phyloP scores from a whole-genome alignment of 2,113 vertebrate species.

The Varanus komodoensis region DNA sequence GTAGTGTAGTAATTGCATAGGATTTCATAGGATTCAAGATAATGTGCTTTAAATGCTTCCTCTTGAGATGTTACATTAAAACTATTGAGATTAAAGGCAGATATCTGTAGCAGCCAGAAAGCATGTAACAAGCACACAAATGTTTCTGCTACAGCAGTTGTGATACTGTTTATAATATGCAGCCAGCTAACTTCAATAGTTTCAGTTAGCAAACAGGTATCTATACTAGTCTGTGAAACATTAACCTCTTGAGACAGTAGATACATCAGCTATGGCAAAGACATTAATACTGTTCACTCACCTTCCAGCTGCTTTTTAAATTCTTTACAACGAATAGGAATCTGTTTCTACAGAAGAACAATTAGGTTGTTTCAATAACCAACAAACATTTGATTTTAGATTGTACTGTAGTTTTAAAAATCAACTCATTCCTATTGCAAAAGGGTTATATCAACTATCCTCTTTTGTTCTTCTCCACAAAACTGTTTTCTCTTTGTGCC shows the following conservation, averaged over 20 bases:
- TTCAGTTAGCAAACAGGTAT: not conserved
- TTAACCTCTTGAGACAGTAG: conserved; percentile 11
- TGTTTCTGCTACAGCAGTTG: not conserved
- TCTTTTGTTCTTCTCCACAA: not conserved
- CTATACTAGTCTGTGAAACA: conserved; percentile 9
- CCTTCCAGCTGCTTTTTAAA: conserved; percentile 3
- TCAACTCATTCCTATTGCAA: not conserved
- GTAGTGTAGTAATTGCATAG: not conserved
- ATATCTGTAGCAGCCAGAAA: not conserved
- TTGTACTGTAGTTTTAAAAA: not conserved
- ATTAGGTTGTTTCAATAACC: conserved; percentile 16
- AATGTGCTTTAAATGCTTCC: not conserved
- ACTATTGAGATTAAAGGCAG: not conserved
- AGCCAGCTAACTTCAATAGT: not conserved
- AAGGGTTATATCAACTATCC: not conserved
- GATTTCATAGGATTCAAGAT: not conserved
- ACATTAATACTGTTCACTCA: not conserved
- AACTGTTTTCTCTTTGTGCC: not conserved
- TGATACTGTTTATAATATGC: not conserved
- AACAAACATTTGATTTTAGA: conserved; percentile 5
- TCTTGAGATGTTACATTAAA: not conserved
- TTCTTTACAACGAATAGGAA: not conserved
- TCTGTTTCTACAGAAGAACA: not conserved
- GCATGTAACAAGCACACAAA: not conserved
- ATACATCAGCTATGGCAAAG: conserved; percentile 20